Conservation (phyloP, 2,113 vertebrate species). For the Megaceryle torquata region DNA sequence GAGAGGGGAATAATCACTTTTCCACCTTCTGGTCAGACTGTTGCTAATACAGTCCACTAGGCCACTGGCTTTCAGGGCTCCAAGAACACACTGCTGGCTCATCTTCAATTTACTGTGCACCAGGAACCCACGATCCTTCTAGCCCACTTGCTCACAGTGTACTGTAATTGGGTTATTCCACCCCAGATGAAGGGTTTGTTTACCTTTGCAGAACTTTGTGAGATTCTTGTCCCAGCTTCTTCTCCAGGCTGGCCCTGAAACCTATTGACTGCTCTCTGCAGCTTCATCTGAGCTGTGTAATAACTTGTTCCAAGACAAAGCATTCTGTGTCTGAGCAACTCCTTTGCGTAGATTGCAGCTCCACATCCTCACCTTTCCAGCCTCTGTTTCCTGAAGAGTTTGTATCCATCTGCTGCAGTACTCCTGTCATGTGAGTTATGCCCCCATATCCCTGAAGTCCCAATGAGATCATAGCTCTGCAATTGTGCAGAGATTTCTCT, state of each 20-base stretch:
- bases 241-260: neutral
- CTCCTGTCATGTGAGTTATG: neutral
- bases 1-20: neutral
- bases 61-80: neutral
- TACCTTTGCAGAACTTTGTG: neutral
- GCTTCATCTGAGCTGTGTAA: neutral
- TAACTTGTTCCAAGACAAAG: neutral
- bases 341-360: neutral
- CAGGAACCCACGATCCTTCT: neutral
- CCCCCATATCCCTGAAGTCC: neutral
- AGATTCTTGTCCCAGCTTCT: neutral
- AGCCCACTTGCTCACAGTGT: neutral
- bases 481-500: neutral
- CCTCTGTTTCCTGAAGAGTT: neutral
- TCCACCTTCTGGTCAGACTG: neutral
- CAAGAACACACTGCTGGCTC: neutral
- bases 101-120: neutral
- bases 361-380: neutral
- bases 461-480: neutral
- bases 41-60: neutral
- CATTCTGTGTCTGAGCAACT: neutral
- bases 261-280: neutral
- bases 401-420: rapidly evolving
- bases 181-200: neutral
- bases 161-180: neutral